A percentile compares a stretch with the other conserved stretches of the same genome.
Conservation (phyloP, 2,113 vertebrate species). For the Seriola aureovittata region DNA sequence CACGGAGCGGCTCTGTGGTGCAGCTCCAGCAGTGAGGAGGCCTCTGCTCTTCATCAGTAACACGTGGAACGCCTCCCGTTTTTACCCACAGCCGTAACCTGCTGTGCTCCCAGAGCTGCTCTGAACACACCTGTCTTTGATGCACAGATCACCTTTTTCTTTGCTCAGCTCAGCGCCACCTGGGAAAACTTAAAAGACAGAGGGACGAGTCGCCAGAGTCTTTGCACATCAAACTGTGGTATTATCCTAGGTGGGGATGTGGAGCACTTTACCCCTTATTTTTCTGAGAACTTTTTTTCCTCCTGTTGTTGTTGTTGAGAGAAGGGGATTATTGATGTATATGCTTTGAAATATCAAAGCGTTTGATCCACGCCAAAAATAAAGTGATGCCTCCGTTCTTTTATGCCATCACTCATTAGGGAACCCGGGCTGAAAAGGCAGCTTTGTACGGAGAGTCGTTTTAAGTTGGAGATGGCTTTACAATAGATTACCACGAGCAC, state of each 20-base stretch:
- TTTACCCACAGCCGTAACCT: conserved; percentile 1
- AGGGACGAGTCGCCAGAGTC: conserved; percentile 6
- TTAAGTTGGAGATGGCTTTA: conserved; percentile 65
- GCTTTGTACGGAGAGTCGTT: conserved; percentile 59
- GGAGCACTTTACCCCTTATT: conserved; percentile 6
- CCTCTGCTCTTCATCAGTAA: too few species aligned
- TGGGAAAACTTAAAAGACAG: conserved; percentile 25
- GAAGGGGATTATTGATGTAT: conserved; percentile 54
- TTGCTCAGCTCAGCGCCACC: not conserved
- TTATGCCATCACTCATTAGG: conserved; percentile 63
- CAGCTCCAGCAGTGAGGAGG: too few species aligned
- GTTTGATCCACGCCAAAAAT: conserved; percentile 43
- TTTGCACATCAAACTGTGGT: conserved; percentile 51
- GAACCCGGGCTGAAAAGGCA: conserved; percentile 50
- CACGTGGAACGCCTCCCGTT: too few species aligned
- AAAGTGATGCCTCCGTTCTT: conserved; percentile 58
- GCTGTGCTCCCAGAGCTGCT: not conserved
- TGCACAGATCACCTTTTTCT: conserved; percentile 15
- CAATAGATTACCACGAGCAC: conserved; percentile 67
- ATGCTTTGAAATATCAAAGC: conserved; percentile 65
- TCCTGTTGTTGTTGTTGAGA: conserved; percentile 36
- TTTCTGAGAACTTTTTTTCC: conserved; percentile 14
- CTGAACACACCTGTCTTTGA: conserved; percentile 14
- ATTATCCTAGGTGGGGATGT: conserved; percentile 33
- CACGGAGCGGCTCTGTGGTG: not conserved